phyloP scores from a whole-genome alignment of 2,888 invertebrate genomes.

The Trisateles emortualis region DNA sequence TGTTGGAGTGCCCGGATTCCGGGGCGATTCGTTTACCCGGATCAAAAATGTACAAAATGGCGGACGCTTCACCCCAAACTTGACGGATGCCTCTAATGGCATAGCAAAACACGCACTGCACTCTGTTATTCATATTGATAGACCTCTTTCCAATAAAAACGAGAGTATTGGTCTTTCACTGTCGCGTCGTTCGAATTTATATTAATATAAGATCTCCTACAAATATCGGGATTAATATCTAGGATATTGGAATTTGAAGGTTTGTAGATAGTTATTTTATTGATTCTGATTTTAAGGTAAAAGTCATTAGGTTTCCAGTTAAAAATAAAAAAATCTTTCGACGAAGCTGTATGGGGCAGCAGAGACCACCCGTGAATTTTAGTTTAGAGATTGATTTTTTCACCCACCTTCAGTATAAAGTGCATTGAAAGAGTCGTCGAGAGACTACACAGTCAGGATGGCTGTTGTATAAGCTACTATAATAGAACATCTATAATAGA shows the following conservation, averaged over 20 bases:
- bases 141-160: too few species aligned
- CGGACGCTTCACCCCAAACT: conserved; percentile 33
- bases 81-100: conserved; percentile 19
- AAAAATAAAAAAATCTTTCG: too few species aligned
- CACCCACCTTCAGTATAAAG: not conserved
- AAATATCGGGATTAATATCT: too few species aligned
- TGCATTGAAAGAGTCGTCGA: not conserved
- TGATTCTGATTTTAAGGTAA: too few species aligned
- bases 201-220: too few species aligned
- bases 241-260: too few species aligned
- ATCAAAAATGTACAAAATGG: conserved; percentile 41
- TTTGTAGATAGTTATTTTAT: too few species aligned
- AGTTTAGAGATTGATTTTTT: not conserved
- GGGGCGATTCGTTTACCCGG: conserved; percentile 12
- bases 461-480: not conserved
- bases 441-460: not conserved
- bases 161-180: too few species aligned
- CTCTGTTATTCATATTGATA: not conserved
- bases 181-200: too few species aligned
- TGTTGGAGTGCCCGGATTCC: conserved; percentile 1
- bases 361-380: conserved; percentile 11
- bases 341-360: not conserved
- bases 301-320: too few species aligned
- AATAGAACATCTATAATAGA: not conserved
- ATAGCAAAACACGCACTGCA: conserved; percentile 8